Evolutionary conservation across 1,140 invertebrate species (phyloP).

Genomic region (Ips typographus): DNA sequence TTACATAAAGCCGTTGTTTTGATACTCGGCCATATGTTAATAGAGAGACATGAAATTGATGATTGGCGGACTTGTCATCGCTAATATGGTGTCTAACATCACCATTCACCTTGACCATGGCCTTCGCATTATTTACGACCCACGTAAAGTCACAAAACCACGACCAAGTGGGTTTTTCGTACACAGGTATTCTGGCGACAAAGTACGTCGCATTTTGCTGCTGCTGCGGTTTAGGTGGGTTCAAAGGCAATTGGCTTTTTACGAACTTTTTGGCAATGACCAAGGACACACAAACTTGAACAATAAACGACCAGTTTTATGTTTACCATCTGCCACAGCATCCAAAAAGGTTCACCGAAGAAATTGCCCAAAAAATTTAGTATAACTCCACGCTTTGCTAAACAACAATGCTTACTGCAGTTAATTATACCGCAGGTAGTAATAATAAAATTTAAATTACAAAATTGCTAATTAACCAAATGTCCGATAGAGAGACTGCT

Average conservation of each 20-base stretch:
- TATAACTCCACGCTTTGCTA: no score
- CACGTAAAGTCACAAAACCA: slow-evolving; percentile 11
- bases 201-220: not conserved
- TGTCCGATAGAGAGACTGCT: slow-evolving; percentile 3
- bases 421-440: not conserved
- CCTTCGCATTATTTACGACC: slow-evolving; percentile 22
- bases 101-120: slow-evolving; percentile 32
- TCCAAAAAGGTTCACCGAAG: no score
- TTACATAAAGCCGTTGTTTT: not conserved
- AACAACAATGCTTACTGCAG: no score
- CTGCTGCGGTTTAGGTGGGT: not conserved
- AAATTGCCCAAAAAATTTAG: no score
- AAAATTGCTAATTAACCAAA: slow-evolving; percentile 4
- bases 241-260: not conserved
- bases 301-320: no score
- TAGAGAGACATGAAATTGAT: not conserved
- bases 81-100: slow-evolving; percentile 24
- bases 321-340: no score
- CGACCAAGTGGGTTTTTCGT: slow-evolving; percentile 16
- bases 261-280: not conserved
- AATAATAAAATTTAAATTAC: slow-evolving; percentile 6
- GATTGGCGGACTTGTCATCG: slow-evolving; percentile 15
- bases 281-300: not conserved
- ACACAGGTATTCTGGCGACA: slow-evolving; percentile 9
- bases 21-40: slow-evolving; percentile 5